Conservation (phyloP, 2,113 vertebrate genomes). For the Natator depressus region DNA sequence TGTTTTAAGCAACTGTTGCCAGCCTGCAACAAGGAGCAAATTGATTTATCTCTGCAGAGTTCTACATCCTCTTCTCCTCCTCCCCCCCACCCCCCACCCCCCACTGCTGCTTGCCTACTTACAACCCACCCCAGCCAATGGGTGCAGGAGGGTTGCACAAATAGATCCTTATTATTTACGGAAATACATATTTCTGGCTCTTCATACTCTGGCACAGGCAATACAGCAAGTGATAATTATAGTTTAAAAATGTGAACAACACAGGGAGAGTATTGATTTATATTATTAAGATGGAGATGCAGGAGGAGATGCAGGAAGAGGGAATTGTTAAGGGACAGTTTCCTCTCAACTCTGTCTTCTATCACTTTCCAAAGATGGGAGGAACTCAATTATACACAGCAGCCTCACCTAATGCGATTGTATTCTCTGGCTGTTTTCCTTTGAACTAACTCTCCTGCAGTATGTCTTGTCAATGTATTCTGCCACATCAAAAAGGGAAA, state of each 20-base stretch:
- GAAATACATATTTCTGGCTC: neutral
- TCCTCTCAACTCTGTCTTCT: conserved; percentile 49
- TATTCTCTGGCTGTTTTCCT: conserved; percentile 65
- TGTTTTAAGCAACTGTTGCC: neutral
- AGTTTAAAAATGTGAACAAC: conserved; percentile 56
- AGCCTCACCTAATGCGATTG: conserved; percentile 66
- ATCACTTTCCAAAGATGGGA: conserved; percentile 65
- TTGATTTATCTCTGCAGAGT: neutral
- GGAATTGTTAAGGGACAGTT: neutral
- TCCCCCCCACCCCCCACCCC: neutral
- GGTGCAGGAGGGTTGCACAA: accelerated
- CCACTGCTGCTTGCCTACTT: neutral
- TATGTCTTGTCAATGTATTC: conserved; percentile 67
- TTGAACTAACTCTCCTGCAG: conserved; percentile 66
- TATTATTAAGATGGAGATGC: conserved; percentile 62
- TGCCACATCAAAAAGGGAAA: conserved; percentile 73
- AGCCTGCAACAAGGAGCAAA: neutral
- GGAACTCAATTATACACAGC: conserved; percentile 73
- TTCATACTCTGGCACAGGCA: neutral
- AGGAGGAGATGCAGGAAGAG: conserved; percentile 47
- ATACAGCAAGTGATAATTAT: neutral
- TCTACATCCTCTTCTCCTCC: neutral
- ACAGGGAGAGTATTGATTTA: conserved; percentile 59
- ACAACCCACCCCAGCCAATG: neutral
- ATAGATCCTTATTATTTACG: neutral